A percentile compares a stretch with the other conserved stretches of the same genome.
These are phyloP conservation scores for Monodelphis domestica DNA, from an alignment of 2,797 vertebrate species.

Conservation along the genomic window DNA sequence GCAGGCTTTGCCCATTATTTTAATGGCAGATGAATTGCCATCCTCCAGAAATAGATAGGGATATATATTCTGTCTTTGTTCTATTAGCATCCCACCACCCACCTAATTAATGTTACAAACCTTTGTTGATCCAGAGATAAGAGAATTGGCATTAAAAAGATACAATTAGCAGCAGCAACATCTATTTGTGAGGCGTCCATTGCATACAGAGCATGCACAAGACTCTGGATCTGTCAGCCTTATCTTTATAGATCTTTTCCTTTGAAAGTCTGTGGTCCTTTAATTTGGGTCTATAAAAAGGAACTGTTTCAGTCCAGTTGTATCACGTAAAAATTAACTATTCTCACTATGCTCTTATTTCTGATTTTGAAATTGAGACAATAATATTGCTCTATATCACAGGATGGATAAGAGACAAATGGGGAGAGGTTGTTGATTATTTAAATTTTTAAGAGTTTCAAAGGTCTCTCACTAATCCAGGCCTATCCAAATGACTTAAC, in stretches of 20 bases:
- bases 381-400: neutral
- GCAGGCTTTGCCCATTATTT: constrained; percentile 22
- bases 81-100: neutral
- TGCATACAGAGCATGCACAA: neutral
- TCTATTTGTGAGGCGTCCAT: neutral
- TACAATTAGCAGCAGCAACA: neutral
- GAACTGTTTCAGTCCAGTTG: neutral
- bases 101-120: neutral
- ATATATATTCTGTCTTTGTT: neutral
- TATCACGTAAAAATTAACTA: neutral
- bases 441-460: neutral
- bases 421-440: neutral
- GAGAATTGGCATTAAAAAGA: neutral
- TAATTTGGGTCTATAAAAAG: neutral
- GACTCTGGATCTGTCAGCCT: neutral
- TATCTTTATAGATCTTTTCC: neutral
- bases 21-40: constrained; percentile 20
- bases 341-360: neutral
- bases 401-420: neutral
- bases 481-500: neutral
- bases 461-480: neutral
- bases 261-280: neutral
- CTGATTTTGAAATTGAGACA: neutral
- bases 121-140: neutral
- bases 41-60: constrained; percentile 34